Conservation (phyloP, 2,797 vertebrate species). For the Melanogrammus aeglefinus region DNA sequence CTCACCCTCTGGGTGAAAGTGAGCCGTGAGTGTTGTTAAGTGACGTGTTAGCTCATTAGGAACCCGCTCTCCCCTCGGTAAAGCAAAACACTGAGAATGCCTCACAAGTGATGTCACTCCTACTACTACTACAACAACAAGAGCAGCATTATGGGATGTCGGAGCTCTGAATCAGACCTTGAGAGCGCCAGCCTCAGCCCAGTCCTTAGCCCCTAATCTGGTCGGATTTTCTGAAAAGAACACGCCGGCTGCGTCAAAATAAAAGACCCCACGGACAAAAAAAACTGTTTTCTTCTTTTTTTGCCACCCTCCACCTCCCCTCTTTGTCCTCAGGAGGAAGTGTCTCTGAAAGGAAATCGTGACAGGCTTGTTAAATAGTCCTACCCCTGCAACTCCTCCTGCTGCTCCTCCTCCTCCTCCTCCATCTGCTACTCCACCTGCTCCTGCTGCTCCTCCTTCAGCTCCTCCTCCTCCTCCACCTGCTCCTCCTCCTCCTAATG, state of each 20-base stretch:
- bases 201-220: neutral
- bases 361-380: slow-evolving; percentile 60
- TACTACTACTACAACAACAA: neutral
- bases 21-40: neutral
- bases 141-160: neutral
- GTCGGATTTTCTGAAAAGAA: neutral
- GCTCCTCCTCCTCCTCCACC: no score
- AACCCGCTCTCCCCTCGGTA: neutral
- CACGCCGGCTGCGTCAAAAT: neutral
- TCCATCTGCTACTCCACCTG: neutral
- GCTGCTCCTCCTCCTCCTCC: neutral
- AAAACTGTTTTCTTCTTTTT: neutral
- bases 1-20: neutral
- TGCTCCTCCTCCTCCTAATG: neutral
- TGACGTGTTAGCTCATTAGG: neutral
- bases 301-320: no score
- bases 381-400: neutral
- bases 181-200: neutral
- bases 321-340: neutral
- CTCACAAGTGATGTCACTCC: neutral
- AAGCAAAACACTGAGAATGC: neutral
- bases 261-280: neutral
- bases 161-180: neutral
- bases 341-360: neutral
- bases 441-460: neutral